These are phyloP conservation scores for Strix occidentalis DNA, from an alignment of 2,797 vertebrate species.

Conservation along the genomic window DNA sequence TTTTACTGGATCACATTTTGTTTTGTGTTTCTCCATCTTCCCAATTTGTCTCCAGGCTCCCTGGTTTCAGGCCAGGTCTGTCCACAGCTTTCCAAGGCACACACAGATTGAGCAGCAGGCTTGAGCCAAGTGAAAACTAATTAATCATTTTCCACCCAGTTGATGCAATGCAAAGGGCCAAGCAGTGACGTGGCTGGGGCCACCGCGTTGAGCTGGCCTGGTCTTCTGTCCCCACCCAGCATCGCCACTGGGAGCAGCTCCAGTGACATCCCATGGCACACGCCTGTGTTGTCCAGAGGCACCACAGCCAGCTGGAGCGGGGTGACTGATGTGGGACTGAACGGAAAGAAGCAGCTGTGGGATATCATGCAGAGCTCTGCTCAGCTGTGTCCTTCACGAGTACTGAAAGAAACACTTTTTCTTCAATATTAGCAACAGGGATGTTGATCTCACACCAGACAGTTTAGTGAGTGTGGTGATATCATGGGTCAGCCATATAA, in stretches of 20 bases:
- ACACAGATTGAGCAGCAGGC: rapidly evolving
- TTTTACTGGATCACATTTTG: background rate
- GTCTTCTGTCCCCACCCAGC: background rate
- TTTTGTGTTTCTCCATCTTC: background rate
- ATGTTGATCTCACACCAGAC: background rate
- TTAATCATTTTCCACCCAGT: background rate
- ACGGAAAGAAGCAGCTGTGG: background rate
- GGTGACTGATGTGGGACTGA: rapidly evolving
- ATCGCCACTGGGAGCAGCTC: background rate
- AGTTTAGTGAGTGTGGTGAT: rapidly evolving
- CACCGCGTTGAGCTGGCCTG: background rate
- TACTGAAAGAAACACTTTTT: background rate
- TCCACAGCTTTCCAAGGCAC: background rate
- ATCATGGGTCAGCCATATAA: rapidly evolving
- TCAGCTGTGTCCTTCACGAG: background rate
- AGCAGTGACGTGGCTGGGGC: background rate
- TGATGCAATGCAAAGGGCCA: rapidly evolving
- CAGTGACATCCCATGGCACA: background rate
- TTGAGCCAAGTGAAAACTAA: background rate
- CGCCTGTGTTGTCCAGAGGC: rapidly evolving
- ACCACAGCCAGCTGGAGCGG: background rate
- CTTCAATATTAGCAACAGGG: background rate
- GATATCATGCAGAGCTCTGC: background rate
- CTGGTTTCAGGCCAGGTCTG: background rate
- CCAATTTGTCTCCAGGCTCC: background rate